phyloP scores from a whole-genome alignment of 2,113 vertebrate genomes.

The Pelvicachromis taeniatus region DNA sequence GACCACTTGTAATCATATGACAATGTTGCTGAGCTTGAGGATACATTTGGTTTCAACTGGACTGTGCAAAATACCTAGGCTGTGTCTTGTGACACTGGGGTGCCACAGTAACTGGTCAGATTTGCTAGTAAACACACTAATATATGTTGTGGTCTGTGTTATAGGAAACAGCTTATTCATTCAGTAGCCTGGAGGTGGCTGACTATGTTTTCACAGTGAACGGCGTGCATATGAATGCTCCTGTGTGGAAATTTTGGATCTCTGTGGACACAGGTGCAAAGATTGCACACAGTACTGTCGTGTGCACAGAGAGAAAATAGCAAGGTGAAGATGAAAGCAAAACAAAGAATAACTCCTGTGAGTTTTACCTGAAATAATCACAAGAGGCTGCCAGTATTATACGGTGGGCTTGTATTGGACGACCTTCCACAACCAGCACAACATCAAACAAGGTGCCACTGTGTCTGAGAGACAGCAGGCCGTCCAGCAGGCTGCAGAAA shows the following conservation, averaged over 20 bases:
- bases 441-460: constrained; percentile 88
- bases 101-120: neutral
- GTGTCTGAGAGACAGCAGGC: constrained; percentile 83
- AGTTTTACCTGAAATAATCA: constrained; percentile 89
- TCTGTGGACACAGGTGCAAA: neutral
- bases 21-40: neutral
- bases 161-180: neutral
- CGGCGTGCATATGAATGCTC: neutral
- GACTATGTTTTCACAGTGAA: neutral
- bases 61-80: neutral
- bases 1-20: neutral
- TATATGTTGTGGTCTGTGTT: neutral
- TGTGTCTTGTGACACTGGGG: neutral
- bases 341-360: neutral
- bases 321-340: neutral
- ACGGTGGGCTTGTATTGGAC: constrained; percentile 86
- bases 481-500: constrained; percentile 83
- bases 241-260: neutral
- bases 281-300: neutral
- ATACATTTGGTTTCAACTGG: neutral
- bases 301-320: neutral
- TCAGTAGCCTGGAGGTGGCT: neutral
- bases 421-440: constrained; percentile 87
- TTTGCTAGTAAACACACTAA: neutral
- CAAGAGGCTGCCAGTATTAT: constrained; percentile 93